Base-by-base conservation (phyloP, 92 coral and sea anemone species). In the Pocillopora grandis region DNA sequence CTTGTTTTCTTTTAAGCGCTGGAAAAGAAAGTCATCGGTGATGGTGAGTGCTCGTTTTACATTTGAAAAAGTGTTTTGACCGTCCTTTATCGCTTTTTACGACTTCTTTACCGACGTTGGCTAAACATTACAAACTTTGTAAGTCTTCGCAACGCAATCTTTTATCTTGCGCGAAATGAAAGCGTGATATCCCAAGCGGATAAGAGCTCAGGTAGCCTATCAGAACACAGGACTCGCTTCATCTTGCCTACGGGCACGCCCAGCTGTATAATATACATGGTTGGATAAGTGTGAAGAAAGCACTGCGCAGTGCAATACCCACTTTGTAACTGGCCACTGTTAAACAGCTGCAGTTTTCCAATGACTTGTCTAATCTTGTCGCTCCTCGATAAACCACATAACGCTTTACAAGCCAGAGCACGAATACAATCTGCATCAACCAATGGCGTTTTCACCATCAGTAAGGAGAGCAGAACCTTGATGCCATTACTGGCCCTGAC, bases 291-390 rank as follows among this genome's bases (percentile, higher is more conserved):
- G 49, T 65, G 12, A 12, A 65, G 2, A 19, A 6, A 4, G 37
- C 12, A 65, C 37, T 3, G 12, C 33, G 27, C 27, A 14, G 12
- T 58, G 10, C n/a, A 62, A 12, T 20, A 89, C 96, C 89, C 84
- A 96, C 99, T 90, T 76, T 96, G 99, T 66, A 96, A 85, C 86
- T 96, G 99, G 15, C 99, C 99, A 60, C 99, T 96, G 76, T 94
- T 91, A 75, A 96, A 90, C 71, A 96, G 73, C 78, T 95, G 95
- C 5, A 96, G 92, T 78, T 96, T 96, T 70, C 99, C 95, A 66
- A 96, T 94, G 33, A 96, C 98, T 78, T 96, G 99, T 76, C 94
- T 80, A 13, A 96, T 96, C 85, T 91, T 92, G 64, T 96, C 99
- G 73, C 99, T 96, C 71, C 92, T 87, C 19, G 99, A 92, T 83